Percentiles rank a stretch among this genome's conserved stretches.
These are phyloP conservation scores for Rhopalosiphum maidis DNA, from an alignment of 1,140 invertebrate species.

Conservation along the genomic window DNA sequence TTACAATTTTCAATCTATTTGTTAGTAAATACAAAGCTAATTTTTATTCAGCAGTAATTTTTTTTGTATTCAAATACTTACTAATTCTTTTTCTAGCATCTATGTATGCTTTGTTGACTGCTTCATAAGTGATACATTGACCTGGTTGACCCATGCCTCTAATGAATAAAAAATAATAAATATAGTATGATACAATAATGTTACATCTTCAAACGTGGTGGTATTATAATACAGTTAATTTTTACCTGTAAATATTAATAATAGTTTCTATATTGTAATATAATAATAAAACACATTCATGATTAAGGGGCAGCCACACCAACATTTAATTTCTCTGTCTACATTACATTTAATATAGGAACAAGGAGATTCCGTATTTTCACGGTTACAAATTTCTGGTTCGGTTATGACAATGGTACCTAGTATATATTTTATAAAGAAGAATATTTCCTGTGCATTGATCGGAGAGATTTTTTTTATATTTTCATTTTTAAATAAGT, in stretches of 20 bases:
- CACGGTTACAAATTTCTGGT: too few relatives aligned
- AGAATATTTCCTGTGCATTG: too few relatives aligned
- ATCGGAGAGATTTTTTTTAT: too few relatives aligned
- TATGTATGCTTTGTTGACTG: slow-evolving; percentile 86
- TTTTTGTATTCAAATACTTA: slow-evolving; percentile 67
- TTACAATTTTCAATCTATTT: neutral
- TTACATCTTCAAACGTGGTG: neutral
- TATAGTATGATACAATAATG: neutral
- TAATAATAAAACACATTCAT: neutral
- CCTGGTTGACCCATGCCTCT: slow-evolving; percentile 75
- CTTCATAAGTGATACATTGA: slow-evolving; percentile 87
- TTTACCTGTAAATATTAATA: neutral
- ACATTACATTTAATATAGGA: too few relatives aligned
- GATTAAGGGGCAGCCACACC: neutral
- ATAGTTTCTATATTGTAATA: neutral
- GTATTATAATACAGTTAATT: neutral
- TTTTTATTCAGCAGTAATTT: neutral
- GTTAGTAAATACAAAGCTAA: neutral
- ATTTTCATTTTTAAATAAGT: too few relatives aligned
- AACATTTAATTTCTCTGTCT: too few relatives aligned
- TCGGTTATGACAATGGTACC: too few relatives aligned
- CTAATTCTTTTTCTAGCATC: slow-evolving; percentile 85
- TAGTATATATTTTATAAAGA: too few relatives aligned
- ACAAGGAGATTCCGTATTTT: too few relatives aligned
- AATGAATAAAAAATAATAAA: slow-evolving; percentile 63